phyloP scores from a whole-genome alignment of 2,888 invertebrate species.

The Tiliacea aurago region DNA sequence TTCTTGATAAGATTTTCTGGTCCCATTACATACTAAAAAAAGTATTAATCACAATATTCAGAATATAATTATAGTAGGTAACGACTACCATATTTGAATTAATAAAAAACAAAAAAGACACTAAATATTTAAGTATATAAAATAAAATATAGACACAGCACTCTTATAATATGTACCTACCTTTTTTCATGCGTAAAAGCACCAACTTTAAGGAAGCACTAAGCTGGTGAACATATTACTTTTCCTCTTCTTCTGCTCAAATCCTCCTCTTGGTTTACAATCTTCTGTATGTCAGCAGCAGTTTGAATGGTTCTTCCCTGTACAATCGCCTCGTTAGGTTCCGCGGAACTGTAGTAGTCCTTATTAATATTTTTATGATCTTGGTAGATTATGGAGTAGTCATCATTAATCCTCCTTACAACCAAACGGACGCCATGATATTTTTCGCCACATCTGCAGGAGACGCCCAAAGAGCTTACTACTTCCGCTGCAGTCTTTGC shows the following conservation, averaged over 20 bases:
- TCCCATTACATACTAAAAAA: background rate
- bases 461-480: background rate
- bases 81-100: background rate
- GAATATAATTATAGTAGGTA: background rate
- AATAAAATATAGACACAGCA: background rate
- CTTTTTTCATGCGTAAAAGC: background rate
- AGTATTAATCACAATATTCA: no score
- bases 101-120: no score
- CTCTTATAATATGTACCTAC: background rate
- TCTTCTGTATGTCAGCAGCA: constrained; percentile 15
- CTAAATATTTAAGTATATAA: background rate
- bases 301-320: constrained; percentile 8
- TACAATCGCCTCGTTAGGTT: background rate
- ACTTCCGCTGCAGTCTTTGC: background rate
- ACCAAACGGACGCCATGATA: background rate
- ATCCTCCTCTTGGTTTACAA: background rate
- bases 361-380: no score
- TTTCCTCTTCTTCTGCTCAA: background rate
- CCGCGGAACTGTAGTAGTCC: background rate
- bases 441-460: background rate
- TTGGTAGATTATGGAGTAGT: constrained; percentile 10
- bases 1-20: background rate
- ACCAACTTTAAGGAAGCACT: no score
- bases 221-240: background rate
- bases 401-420: constrained; percentile 10